phyloP scores from a whole-genome alignment of 2,797 vertebrate genomes.

The Myiothlypis chrysogaster region DNA sequence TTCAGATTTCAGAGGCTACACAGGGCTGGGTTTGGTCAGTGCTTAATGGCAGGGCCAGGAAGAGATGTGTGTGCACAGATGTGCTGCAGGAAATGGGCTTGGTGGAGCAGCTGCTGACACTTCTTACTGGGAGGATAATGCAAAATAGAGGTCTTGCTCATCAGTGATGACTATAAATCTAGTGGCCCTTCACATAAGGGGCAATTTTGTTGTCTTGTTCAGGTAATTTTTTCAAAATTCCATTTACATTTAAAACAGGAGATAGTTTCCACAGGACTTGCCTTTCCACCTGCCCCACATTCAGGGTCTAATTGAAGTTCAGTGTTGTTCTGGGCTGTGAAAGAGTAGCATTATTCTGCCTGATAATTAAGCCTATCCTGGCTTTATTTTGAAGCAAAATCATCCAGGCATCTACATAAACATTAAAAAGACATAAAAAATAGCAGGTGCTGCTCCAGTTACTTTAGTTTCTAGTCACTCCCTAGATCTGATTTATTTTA shows the following conservation, averaged over 20 bases:
- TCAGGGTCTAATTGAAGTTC: background rate
- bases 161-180: background rate
- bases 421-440: slow-evolving; percentile 3
- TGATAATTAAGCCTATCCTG: background rate
- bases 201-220: background rate
- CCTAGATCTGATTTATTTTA: background rate
- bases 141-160: background rate
- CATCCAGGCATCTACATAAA: background rate
- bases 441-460: slow-evolving; percentile 10
- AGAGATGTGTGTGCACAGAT: background rate
- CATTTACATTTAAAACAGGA: background rate
- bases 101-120: background rate
- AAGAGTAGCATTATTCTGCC: background rate
- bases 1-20: background rate
- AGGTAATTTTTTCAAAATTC: background rate
- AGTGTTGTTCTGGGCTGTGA: background rate
- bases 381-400: slow-evolving; percentile 15
- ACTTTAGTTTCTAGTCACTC: background rate
- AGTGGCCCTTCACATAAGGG: background rate
- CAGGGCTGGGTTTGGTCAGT: background rate
- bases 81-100: background rate
- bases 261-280: background rate
- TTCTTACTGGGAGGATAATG: background rate
- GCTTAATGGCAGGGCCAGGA: background rate
- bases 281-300: background rate